A percentile compares a stretch with the other conserved stretches of the same genome.
These are phyloP conservation scores for Argyrosomus regius DNA, from an alignment of 2,797 vertebrate species.

Conservation along the genomic window DNA sequence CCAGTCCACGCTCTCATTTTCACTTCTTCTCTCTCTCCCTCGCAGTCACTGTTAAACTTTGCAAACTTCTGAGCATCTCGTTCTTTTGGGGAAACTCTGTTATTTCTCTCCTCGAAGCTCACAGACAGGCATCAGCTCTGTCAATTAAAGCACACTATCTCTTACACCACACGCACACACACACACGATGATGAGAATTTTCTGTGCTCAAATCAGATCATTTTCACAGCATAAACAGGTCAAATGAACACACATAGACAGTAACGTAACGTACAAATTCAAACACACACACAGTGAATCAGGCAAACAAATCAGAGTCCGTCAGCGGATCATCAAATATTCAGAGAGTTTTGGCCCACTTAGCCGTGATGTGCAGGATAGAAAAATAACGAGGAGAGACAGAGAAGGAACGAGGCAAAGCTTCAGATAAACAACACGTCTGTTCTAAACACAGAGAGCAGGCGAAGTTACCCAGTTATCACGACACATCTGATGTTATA, in stretches of 20 bases:
- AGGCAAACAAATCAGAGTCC: constrained; percentile 42
- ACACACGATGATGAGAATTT: background rate
- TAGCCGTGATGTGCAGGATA: constrained; percentile 20
- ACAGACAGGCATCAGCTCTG: constrained; percentile 17
- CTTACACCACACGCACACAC: background rate
- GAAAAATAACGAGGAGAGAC: constrained; percentile 16
- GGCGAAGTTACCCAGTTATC: background rate
- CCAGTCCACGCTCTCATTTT: constrained; percentile 33
- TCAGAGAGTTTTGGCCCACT: constrained; percentile 57
- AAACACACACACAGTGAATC: constrained; percentile 14
- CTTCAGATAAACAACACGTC: background rate
- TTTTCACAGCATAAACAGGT: constrained; percentile 25
- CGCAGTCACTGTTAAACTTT: constrained; percentile 22
- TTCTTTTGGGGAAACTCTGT: constrained; percentile 35
- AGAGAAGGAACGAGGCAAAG: background rate
- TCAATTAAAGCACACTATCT: constrained; percentile 2
- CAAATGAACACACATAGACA: background rate
- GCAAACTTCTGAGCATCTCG: constrained; percentile 31
- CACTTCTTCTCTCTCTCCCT: constrained; percentile 3
- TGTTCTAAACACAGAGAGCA: background rate
- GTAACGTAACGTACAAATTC: background rate
- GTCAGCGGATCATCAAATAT: constrained; percentile 60
- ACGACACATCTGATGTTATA: too few relatives aligned
- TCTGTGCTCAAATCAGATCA: constrained; percentile 9
- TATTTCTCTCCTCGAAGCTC: constrained; percentile 21